These are phyloP conservation scores for Periophthalmus magnuspinnatus DNA, from an alignment of 2,797 vertebrate genomes.

Conservation along the genomic window DNA sequence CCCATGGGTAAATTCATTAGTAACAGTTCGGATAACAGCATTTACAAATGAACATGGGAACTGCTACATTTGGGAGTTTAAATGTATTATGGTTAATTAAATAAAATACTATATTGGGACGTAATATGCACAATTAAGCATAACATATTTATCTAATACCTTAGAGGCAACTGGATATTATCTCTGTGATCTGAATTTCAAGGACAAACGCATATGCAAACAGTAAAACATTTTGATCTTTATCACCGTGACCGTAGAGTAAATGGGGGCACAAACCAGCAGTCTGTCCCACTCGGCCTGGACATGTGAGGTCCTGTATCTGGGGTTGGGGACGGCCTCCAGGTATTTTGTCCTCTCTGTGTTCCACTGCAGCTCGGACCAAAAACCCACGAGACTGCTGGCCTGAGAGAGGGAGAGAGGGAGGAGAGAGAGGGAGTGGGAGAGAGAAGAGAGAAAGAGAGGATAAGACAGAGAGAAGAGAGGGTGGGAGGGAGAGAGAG, in stretches of 20 bases:
- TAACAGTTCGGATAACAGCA: background rate
- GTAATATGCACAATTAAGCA: background rate
- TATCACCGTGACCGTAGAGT: background rate
- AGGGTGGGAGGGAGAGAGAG: too few species aligned
- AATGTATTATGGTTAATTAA: background rate
- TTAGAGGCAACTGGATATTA: background rate
- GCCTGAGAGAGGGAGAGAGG: conserved; percentile 60
- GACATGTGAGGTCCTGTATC: conserved; percentile 78
- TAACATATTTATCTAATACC: background rate
- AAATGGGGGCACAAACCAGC: conserved; percentile 34
- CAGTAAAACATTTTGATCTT: background rate
- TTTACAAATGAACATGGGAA: background rate
- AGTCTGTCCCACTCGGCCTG: conserved; percentile 80
- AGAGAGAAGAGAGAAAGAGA: too few species aligned
- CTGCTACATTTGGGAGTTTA: background rate
- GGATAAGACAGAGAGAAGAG: too few species aligned
- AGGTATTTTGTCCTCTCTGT: conserved; percentile 84
- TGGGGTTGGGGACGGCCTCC: conserved; percentile 76
- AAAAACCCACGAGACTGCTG: conserved; percentile 83
- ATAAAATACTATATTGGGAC: background rate
- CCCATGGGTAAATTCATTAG: too few species aligned
- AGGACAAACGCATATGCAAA: conserved; percentile 15
- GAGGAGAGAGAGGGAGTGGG: too few species aligned
- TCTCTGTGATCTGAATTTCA: conserved; percentile 6
- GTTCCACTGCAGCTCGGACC: conserved; percentile 87